Base-by-base conservation (phyloP, 2,888 invertebrate species). In the Formica aserva region DNA sequence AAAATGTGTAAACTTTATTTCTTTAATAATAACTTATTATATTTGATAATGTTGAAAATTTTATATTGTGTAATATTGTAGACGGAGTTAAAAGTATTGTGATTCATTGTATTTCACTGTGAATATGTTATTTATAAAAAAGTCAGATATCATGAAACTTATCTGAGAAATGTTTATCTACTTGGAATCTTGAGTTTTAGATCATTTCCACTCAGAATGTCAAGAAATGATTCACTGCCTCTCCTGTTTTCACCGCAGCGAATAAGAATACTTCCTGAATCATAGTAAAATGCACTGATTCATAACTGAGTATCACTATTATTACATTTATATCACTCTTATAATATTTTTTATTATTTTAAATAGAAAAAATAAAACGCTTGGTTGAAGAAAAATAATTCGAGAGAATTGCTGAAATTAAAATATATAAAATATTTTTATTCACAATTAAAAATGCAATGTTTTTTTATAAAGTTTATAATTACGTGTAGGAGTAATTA, bases 241-340 rank as follows among this genome's bases (percentile, higher is more conserved):
- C 32, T 57, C 13, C 71, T 80, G 35, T 71, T 62, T 80, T 80
- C 72, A 80, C 60, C 22, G 60, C 60, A 18, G 26, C 18, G 4
- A 78, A 71, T 18, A 45, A 45, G 41, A 60, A 45, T 22, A 32
- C 60, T 55, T 72, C 45, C 62, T 80, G 72, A 80, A 48, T 80
- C 48, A 48, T 71, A 78, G 26, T 72, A 45, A 62, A 60, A 35
- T 52, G n/a, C 72, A 80, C 71, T 80, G 71, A 35, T 72, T 80
- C 45, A 62, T 35, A 32, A 35, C 13, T 22, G 29, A 29, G 8
- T 41, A 77, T 78, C 78, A 72, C n/a, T 26, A 32, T 75, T 13
- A 9, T 11, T 71, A 52, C 48, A 67, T 60, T 78, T 71, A 48
- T 35, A 48, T 48, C 78, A 80, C 78, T 72, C 26, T 62, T 29